Percentiles rank a stretch among this genome's conserved stretches.
phyloP scores from a whole-genome alignment of 2,113 vertebrate genomes.

The Columba janthina region DNA sequence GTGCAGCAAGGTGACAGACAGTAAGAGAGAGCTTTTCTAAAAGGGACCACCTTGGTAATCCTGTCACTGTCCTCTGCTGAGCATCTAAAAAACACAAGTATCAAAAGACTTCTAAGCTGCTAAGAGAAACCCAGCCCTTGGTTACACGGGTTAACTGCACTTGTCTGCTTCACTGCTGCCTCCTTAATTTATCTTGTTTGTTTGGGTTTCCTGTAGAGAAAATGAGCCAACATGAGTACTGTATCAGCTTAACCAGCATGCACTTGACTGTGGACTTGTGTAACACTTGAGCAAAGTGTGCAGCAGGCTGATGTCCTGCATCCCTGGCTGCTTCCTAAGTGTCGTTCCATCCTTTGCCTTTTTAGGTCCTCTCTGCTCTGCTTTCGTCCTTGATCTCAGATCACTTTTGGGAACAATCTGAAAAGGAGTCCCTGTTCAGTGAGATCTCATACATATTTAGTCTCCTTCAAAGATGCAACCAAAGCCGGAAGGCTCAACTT shows the following conservation, averaged over 20 bases:
- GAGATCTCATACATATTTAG: background rate
- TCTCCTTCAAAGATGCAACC: background rate
- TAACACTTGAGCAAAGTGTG: background rate
- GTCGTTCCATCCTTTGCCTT: background rate
- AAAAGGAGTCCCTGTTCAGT: background rate
- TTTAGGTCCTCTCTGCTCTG: background rate
- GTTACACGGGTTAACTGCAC: background rate
- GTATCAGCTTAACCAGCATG: background rate
- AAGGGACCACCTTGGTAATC: background rate
- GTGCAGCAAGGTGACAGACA: background rate
- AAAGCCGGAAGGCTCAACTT: background rate
- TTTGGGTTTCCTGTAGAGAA: background rate
- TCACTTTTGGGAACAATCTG: background rate
- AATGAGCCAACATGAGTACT: background rate
- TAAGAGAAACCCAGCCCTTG: background rate
- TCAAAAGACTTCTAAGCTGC: background rate
- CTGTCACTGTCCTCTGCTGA: background rate
- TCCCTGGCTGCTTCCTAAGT: background rate
- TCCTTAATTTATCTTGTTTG: background rate
- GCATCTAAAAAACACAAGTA: background rate
- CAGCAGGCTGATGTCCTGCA: background rate
- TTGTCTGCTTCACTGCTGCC: background rate
- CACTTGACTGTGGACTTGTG: background rate
- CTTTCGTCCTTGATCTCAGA: background rate
- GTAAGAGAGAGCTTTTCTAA: background rate